These are phyloP conservation scores for Ciona savignyi DNA, from an alignment of 23 tunicate genomes.

Conservation along the genomic window DNA sequence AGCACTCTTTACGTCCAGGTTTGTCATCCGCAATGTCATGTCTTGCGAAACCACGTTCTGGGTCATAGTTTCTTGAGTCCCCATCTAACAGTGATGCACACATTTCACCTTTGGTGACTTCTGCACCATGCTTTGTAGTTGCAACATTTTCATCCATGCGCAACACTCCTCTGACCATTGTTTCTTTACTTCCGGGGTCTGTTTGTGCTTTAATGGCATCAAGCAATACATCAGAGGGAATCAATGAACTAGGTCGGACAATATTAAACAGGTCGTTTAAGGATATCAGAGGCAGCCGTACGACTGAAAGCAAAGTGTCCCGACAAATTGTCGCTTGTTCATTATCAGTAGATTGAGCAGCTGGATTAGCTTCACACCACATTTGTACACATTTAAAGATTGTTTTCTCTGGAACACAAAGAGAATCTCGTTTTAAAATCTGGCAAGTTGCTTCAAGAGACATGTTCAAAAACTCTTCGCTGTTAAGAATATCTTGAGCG, in stretches of 20 bases:
- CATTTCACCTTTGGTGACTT: conserved; percentile 89
- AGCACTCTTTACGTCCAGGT: conserved; percentile 47
- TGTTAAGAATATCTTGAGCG: conserved; percentile 50
- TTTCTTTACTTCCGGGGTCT: conserved; percentile 51
- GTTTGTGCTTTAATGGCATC: conserved; percentile 84
- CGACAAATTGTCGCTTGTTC: conserved; percentile 17
- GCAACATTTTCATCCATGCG: conserved; percentile 89
- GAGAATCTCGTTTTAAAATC: conserved; percentile 76
- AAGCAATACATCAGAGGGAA: conserved; percentile 62
- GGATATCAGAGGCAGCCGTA: conserved; percentile 77
- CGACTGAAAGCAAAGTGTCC: conserved; percentile 57
- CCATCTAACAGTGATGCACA: conserved; percentile 83
- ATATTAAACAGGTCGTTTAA: conserved; percentile 65
- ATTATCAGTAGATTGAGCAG: background rate
- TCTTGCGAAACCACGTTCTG: conserved; percentile 63
- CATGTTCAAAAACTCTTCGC: conserved; percentile 42
- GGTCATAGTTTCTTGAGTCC: conserved; percentile 57
- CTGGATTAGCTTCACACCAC: conserved; percentile 65
- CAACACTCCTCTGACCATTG: conserved; percentile 62
- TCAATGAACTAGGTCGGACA: conserved; percentile 78
- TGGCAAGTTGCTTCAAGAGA: conserved; percentile 53
- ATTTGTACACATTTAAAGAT: conserved; percentile 76
- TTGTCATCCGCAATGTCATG: conserved; percentile 80
- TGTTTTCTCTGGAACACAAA: conserved; percentile 92
- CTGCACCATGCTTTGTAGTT: conserved; percentile 84